phyloP scores from a whole-genome alignment of 2,888 invertebrate genomes.

The Loripinus fragilis region DNA sequence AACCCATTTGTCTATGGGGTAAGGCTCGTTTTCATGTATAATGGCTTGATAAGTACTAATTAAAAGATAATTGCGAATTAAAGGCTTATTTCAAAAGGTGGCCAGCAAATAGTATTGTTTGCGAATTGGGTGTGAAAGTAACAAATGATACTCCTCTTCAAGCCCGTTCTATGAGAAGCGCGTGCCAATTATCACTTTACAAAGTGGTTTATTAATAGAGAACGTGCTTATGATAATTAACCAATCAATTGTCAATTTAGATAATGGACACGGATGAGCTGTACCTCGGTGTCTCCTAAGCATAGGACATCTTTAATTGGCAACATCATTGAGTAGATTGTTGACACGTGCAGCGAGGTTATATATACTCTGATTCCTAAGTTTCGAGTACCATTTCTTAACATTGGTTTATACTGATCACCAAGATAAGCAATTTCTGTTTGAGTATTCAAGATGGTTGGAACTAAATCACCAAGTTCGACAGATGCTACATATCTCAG shows the following conservation, averaged over 20 bases:
- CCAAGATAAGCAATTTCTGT: not conserved
- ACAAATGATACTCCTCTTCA: no score
- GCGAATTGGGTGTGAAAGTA: no score
- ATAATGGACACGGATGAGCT: constrained; percentile 7
- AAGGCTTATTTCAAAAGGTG: no score
- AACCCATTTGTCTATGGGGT: no score
- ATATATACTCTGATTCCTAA: not conserved
- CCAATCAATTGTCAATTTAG: not conserved
- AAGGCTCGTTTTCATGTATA: no score
- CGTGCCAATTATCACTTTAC: not conserved
- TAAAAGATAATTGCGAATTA: no score
- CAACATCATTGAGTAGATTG: not conserved
- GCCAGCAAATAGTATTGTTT: no score
- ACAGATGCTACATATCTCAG: not conserved
- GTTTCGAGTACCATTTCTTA: not conserved
- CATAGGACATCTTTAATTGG: constrained; percentile 8
- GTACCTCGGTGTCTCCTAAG: not conserved
- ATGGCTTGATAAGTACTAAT: no score
- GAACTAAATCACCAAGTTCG: constrained; percentile 5
- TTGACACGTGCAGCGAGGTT: not conserved
- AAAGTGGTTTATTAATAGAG: not conserved
- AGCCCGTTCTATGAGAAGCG: not conserved
- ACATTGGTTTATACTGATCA: not conserved
- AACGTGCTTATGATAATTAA: not conserved
- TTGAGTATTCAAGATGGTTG: not conserved